Percentiles rank a stretch among this genome's conserved stretches.
Conservation (phyloP, 2,797 vertebrate species). For the Tachyglossus aculeatus region DNA sequence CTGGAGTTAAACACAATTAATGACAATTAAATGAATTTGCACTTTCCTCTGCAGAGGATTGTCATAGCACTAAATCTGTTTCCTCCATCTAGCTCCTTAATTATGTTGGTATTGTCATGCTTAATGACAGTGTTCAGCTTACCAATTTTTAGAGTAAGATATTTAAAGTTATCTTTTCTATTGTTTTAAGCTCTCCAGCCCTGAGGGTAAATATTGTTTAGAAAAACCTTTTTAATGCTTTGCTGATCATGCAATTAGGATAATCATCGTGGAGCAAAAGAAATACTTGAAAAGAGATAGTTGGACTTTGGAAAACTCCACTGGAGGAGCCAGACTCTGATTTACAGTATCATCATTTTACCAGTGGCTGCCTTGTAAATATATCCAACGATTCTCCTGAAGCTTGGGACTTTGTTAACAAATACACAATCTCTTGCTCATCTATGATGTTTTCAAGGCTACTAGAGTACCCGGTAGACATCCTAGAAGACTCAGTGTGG, state of each 20-base stretch:
- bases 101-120: conserved; percentile 10
- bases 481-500: too few relatives aligned
- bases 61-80: conserved; percentile 13
- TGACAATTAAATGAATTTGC: conserved; percentile 45
- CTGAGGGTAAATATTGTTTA: background rate
- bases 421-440: too few relatives aligned
- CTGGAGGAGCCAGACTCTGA: too few relatives aligned
- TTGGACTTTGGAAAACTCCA: background rate
- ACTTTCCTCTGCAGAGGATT: conserved; percentile 36
- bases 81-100: conserved; percentile 22
- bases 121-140: conserved; percentile 16
- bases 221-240: background rate
- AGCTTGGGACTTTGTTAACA: too few relatives aligned
- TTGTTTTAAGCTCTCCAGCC: conserved; percentile 24
- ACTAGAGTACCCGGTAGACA: too few relatives aligned
- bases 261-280: background rate
- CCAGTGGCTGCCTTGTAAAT: too few relatives aligned
- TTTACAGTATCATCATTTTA: too few relatives aligned
- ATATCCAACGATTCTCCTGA: too few relatives aligned
- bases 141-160: conserved; percentile 34
- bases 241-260: background rate
- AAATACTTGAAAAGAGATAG: background rate
- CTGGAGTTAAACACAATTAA: conserved; percentile 12
- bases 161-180: conserved; percentile 39
- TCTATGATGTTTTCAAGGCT: too few relatives aligned